Evolutionary conservation across 2,888 invertebrate species (phyloP).

Genomic region (Sinodicranocentrus sp.): DNA sequence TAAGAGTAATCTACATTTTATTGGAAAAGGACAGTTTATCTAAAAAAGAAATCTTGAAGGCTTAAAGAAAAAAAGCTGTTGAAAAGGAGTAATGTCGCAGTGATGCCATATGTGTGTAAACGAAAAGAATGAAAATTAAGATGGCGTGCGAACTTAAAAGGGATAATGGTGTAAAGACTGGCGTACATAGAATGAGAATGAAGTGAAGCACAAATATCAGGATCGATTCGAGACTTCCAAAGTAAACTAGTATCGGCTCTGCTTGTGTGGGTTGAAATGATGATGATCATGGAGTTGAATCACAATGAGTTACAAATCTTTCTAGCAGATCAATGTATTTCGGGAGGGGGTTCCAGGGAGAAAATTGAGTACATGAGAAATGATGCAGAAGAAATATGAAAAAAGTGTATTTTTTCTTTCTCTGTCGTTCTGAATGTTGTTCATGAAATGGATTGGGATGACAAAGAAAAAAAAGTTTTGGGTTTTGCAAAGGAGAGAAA

Average conservation of each 20-base stretch:
- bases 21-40: constrained; percentile 35
- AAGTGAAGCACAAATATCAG: not conserved
- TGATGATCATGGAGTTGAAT: constrained; percentile 50
- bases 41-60: not conserved
- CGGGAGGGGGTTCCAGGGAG: not conserved
- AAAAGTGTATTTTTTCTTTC: constrained; percentile 20
- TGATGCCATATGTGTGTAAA: not conserved
- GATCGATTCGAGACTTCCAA: constrained; percentile 24
- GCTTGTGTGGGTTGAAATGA: constrained; percentile 3
- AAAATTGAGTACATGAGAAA: constrained; percentile 32
- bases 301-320: constrained; percentile 39
- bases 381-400: constrained; percentile 37
- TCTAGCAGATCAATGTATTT: constrained; percentile 26
- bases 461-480: constrained; percentile 19
- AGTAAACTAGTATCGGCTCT: too few relatives aligned
- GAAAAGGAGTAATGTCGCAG: constrained; percentile 3
- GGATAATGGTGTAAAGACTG: not conserved
- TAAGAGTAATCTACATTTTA: constrained; percentile 44
- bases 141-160: not conserved
- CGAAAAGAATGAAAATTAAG: constrained; percentile 24
- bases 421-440: constrained; percentile 2
- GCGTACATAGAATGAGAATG: not conserved
- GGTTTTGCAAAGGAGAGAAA: not conserved
- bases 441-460: constrained; percentile 23
- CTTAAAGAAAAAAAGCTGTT: not conserved